Base-by-base conservation (phyloP, 2,797 vertebrate species). In the Acanthis flammea region DNA sequence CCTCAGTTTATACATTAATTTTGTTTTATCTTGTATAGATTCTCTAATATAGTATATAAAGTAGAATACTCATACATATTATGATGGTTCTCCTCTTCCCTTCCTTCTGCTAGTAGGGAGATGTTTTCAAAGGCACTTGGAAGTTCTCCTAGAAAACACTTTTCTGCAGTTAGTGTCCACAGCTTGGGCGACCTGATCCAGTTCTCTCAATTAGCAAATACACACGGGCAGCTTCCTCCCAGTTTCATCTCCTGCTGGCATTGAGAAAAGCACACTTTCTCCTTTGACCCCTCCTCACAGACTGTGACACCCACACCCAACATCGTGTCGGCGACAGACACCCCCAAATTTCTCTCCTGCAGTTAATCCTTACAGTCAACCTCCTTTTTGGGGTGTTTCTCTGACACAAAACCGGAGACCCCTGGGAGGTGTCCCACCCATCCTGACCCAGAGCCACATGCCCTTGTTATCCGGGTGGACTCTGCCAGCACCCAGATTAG, bases 401-500 rank as follows among this genome's bases (percentile, higher is more conserved):
- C 51, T 47, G n/a, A 39, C 30, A 21, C n/a, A 10, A 6, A 4
- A 2, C 31, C 37, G 0, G 0, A 50, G 27, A 58, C 14, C 24
- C 51, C 21, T 18, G 33, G 37, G 48, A 42, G 1, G 0, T 35
- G 31, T 66, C 33, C 3, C 35, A 15, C 0, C 2, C 42, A 27
- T 25, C 55, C 55, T 57, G 77, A 65, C 66, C 24, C 70, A 39
- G 53, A 79, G 30, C 57, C 58, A 48, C 37, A 9, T 2, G 1
- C 77, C 65, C 63, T 37, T n/a, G 72, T 93, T 83, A 95, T 77
- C 91, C 13, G 0, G 47, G 37, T 21, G 81, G 50, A 28, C 58
- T 57, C 76, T 63, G 91, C 75, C 88, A 93, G 84, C 66, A 8
- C 30, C 44, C 76, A 37, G 88, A 93, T 94, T 75, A 95, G 47